A percentile compares a stretch with the other conserved stretches of the same genome.
Conservation (phyloP, 2,113 vertebrate genomes). For the Paratilapia polleni region DNA sequence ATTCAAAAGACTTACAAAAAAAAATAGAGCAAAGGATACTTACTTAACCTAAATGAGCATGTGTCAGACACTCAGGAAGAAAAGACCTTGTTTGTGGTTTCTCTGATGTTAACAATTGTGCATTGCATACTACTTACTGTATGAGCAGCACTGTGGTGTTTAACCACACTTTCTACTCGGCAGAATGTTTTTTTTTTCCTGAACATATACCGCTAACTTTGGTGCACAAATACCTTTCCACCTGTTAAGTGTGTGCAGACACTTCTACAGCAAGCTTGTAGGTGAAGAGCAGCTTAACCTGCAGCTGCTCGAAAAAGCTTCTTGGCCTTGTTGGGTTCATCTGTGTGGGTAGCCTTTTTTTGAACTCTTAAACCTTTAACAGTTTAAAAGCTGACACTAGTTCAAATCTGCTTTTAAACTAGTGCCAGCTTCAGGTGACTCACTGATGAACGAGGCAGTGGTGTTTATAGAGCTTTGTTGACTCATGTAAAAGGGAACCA, state of each 20-base stretch:
- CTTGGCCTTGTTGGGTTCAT: too few relatives aligned
- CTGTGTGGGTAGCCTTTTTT: too few relatives aligned
- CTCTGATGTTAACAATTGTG: background rate
- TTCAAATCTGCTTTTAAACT: background rate
- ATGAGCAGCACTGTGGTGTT: background rate
- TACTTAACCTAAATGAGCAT: background rate
- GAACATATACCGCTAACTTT: background rate
- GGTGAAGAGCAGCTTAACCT: background rate
- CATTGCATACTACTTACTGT: background rate
- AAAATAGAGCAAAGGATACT: background rate
- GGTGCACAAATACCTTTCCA: background rate
- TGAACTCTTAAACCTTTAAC: too few relatives aligned
- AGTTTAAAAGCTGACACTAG: background rate
- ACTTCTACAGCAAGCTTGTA: fast-evolving
- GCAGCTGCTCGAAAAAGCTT: background rate
- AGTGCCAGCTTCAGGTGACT: too few relatives aligned
- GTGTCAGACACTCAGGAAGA: background rate
- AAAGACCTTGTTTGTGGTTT: background rate
- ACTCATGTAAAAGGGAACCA: background rate
- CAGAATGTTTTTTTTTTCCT: background rate
- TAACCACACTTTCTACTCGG: conserved; percentile 12
- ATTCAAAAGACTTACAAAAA: background rate
- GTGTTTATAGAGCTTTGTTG: too few relatives aligned
- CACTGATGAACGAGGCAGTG: too few relatives aligned
- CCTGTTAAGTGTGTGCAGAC: background rate